phyloP scores from a whole-genome alignment of 2,888 invertebrate species.

The Eumerus sabulonum region DNA sequence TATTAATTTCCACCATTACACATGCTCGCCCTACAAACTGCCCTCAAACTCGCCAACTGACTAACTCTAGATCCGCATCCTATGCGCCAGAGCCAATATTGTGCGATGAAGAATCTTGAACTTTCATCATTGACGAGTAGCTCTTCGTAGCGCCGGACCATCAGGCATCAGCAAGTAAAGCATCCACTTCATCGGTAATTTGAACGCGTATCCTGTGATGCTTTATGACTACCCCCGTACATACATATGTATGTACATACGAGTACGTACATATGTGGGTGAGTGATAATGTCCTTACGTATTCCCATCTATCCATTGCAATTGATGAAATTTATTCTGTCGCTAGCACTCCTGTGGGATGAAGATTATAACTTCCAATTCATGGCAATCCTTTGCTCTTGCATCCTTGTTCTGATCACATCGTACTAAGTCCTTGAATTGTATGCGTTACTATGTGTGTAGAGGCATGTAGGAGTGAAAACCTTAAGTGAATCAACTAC shows the following conservation, averaged over 20 bases:
- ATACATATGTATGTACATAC: neutral
- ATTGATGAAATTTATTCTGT: constrained; percentile 50
- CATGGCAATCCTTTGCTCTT: neutral
- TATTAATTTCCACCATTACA: too few species aligned
- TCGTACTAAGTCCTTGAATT: constrained; percentile 23
- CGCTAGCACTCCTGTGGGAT: constrained; percentile 30
- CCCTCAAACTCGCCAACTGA: too few species aligned
- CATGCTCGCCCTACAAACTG: too few species aligned
- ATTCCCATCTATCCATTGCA: constrained; percentile 11
- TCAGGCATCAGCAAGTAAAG: constrained; percentile 2
- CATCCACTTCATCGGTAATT: constrained; percentile 16
- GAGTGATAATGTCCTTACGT: constrained; percentile 18
- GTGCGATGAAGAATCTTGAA: constrained; percentile 17
- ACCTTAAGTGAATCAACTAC: constrained; percentile 30
- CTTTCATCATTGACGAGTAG: constrained; percentile 36
- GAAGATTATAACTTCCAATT: constrained; percentile 49
- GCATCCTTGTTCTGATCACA: constrained; percentile 19
- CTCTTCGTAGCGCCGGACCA: neutral
- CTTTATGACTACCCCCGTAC: neutral
- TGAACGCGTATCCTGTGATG: constrained; percentile 6
- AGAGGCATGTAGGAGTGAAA: neutral
- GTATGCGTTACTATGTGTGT: constrained; percentile 4
- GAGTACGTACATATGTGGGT: constrained; percentile 1
- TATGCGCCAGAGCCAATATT: constrained; percentile 16
- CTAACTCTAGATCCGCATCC: too few species aligned